These are phyloP conservation scores for Ceratina australensis DNA, from an alignment of 1,140 invertebrate species.

Conservation along the genomic window DNA sequence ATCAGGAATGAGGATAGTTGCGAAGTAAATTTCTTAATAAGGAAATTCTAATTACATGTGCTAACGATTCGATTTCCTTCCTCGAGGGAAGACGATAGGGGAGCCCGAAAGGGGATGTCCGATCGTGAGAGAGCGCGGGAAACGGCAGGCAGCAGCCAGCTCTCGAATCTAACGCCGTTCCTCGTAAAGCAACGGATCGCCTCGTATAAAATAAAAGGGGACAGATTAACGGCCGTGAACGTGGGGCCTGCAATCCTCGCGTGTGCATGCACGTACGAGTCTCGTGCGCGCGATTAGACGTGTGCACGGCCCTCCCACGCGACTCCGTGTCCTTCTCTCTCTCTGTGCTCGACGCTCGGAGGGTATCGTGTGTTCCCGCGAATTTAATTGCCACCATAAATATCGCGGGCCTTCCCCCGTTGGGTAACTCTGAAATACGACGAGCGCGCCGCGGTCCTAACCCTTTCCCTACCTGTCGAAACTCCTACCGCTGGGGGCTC, in stretches of 20 bases:
- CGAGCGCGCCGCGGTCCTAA: not conserved
- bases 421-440: constrained; percentile 32
- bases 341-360: constrained; percentile 34
- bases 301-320: constrained; percentile 59
- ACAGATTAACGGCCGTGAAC: constrained; percentile 64
- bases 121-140: constrained; percentile 48
- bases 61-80: not conserved
- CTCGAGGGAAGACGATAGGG: not conserved
- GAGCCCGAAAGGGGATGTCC: not conserved
- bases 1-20: too few relatives aligned
- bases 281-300: constrained; percentile 49
- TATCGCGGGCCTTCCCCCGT: constrained; percentile 50
- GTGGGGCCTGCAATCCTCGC: constrained; percentile 23
- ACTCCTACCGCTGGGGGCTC: not conserved
- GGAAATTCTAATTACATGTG: too few relatives aligned
- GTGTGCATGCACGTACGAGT: constrained; percentile 42
- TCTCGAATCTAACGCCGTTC: constrained; percentile 49
- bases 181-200: constrained; percentile 63
- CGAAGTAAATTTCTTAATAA: too few relatives aligned
- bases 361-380: constrained; percentile 65
- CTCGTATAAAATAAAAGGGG: constrained; percentile 67
- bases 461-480: not conserved
- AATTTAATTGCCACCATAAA: constrained; percentile 75
- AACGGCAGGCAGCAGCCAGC: constrained; percentile 30
- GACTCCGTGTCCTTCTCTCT: not conserved